Evolutionary conservation across 2,888 invertebrate genomes (phyloP), one percentile per base, ranked within the genome.

Genomic region (Lasioglossum vierecki): DNA sequence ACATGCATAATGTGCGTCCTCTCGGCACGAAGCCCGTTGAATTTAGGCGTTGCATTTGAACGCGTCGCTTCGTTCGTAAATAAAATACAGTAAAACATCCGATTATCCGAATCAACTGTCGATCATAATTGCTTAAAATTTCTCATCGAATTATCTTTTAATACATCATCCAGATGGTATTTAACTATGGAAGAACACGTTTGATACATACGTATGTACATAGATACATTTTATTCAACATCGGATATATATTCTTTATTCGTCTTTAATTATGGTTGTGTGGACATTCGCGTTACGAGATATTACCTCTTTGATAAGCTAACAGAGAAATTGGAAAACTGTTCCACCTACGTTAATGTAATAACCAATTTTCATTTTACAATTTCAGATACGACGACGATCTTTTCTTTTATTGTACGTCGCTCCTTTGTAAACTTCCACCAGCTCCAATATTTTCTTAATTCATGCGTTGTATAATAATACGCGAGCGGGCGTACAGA

Each of bases 1-100:
- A 71, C 77, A n/a, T 60, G 71, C 57, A 63, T 76, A 80, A 75
- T 68, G 44, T 75, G 41, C 53, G 15, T 39, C 22, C 46, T 15
- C 68, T 3, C 35, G 4, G 39, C 35, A 39, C 66, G 60, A n/a
- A 39, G 2, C 35, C 8, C 9, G 35, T 63, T 49, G 39, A 79
- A 41, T 70, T 41, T n/a, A n/a, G 11, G 41, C 39, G 22, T 9
- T 39, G 39, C 35, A 15, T 68, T 68, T 68, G 22, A 68, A 68
- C 22, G 66, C 22, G 18, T 35, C 35, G 66, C 22, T 8, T 35
- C 35, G 39, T 68, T 68, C 35, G 35, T 30, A 39, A 39, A 68
- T 68, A 39, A 68, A 39, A 35, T 4, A 1, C 22, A 22, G 8
- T 22, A 11, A 68, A 68, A 39, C 22, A 18, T 68, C 66, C 35